A percentile compares a stretch with the other conserved stretches of the same genome.
phyloP scores from a whole-genome alignment of 2,113 vertebrate species.

The Vulpes lagopus region DNA sequence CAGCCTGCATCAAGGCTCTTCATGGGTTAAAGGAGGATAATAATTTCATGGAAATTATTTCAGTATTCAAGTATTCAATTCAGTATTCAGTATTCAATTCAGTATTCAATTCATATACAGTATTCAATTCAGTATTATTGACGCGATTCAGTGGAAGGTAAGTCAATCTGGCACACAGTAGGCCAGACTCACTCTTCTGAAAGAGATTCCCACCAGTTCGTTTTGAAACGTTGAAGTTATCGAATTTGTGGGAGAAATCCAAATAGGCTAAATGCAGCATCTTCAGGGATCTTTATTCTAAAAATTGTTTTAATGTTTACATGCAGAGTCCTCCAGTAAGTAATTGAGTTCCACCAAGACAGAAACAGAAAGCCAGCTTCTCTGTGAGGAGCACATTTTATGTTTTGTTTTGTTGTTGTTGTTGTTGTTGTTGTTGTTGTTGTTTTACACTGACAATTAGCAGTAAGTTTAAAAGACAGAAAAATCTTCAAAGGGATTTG shows the following conservation, averaged over 20 bases:
- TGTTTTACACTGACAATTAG: background rate
- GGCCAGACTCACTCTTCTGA: background rate
- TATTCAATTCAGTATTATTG: no score
- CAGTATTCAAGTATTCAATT: no score
- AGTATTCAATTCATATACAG: no score
- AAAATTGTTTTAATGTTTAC: background rate
- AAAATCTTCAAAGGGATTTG: background rate
- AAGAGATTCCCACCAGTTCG: background rate
- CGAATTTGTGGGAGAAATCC: background rate
- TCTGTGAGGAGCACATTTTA: background rate
- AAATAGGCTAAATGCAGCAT: background rate
- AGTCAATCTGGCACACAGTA: background rate
- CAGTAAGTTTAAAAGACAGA: background rate
- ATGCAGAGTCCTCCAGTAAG: background rate
- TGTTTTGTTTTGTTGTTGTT: background rate
- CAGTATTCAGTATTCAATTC: no score
- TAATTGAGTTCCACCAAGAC: background rate
- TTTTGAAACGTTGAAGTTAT: background rate
- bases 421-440: no score
- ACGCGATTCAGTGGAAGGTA: background rate
- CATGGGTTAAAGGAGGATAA: background rate
- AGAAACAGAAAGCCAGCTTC: conserved; percentile 15
- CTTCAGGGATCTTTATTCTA: background rate
- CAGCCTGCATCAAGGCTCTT: no score
- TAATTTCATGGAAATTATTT: background rate